phyloP scores from a whole-genome alignment of 2,888 invertebrate species.

The Cryptus armator region DNA sequence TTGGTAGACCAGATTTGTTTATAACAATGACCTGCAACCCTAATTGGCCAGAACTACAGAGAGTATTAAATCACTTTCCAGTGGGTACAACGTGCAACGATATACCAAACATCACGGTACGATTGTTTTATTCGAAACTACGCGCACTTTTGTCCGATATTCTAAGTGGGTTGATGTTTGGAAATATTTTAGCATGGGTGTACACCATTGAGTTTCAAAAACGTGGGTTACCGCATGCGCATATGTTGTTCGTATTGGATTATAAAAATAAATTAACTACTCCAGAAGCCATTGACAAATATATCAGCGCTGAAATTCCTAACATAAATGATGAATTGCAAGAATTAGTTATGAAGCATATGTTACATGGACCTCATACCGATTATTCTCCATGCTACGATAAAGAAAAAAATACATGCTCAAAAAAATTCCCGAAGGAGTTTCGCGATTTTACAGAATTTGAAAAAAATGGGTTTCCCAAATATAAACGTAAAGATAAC shows the following conservation, averaged over 20 bases:
- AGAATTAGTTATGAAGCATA: slow-evolving; percentile 52
- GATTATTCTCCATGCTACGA: slow-evolving; percentile 28
- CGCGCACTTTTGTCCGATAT: slow-evolving; percentile 33
- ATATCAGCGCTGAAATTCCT: slow-evolving; percentile 54
- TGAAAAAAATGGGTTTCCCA: slow-evolving; percentile 51
- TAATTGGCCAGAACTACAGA: slow-evolving; percentile 59
- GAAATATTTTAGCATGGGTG: slow-evolving; percentile 24
- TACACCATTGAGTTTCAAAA: slow-evolving; percentile 30
- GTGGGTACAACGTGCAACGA: slow-evolving; percentile 54
- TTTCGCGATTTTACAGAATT: slow-evolving; percentile 13
- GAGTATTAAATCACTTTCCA: slow-evolving; percentile 39
- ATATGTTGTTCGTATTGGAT: slow-evolving; percentile 8
- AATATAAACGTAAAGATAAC: slow-evolving; percentile 48
- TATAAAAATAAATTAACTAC: slow-evolving; percentile 34
- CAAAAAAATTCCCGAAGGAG: slow-evolving; percentile 37
- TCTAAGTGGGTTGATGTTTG: slow-evolving; percentile 30
- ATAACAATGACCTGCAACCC: slow-evolving; percentile 42
- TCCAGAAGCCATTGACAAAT: slow-evolving; percentile 36
- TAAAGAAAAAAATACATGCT: slow-evolving; percentile 23
- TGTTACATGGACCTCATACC: slow-evolving; percentile 24
- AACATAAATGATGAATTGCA: slow-evolving; percentile 7
- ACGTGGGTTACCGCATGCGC: neutral
- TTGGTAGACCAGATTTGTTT: slow-evolving; percentile 48
- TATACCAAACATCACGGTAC: slow-evolving; percentile 49
- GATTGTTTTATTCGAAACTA: slow-evolving; percentile 38